phyloP scores from a whole-genome alignment of 1,140 invertebrate species.

The Agraylea sexmaculata region DNA sequence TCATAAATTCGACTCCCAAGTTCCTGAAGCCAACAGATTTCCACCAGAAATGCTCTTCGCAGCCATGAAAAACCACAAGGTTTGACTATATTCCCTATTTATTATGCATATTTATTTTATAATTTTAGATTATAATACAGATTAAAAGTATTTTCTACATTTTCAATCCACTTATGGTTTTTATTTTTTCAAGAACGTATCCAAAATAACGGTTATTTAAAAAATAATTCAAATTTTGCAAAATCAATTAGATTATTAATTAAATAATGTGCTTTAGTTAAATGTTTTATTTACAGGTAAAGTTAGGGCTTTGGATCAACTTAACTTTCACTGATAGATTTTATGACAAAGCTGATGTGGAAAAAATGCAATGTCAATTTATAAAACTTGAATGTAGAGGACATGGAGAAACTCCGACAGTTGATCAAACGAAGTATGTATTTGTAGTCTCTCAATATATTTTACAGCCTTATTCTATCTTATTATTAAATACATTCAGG shows the following conservation, averaged over 20 bases:
- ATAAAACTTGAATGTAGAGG: constrained; percentile 80
- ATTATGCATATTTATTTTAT: constrained; percentile 7
- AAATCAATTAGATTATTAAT: constrained; percentile 1
- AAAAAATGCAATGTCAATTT: constrained; percentile 64
- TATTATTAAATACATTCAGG: too few species aligned
- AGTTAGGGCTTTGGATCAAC: constrained; percentile 92
- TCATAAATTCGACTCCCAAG: constrained; percentile 61
- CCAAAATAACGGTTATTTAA: too few species aligned
- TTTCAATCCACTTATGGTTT: too few species aligned
- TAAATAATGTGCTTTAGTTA: constrained; percentile 5
- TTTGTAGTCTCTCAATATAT: not conserved
- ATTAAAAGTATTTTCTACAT: too few species aligned
- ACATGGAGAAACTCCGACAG: constrained; percentile 66
- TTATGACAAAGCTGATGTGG: constrained; percentile 72
- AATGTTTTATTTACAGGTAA: constrained; percentile 44
- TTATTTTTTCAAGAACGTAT: too few species aligned
- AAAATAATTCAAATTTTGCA: not conserved
- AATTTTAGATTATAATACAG: too few species aligned
- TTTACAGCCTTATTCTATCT: too few species aligned
- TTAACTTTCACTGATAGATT: constrained; percentile 91
- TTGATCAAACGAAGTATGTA: constrained; percentile 54
- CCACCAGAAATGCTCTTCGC: constrained; percentile 73
- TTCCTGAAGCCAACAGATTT: constrained; percentile 70
- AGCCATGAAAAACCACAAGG: constrained; percentile 57
- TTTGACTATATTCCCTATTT: constrained; percentile 27